Evolutionary conservation across 2,113 vertebrate species (phyloP).

Genomic region (Procavia capensis): DNA sequence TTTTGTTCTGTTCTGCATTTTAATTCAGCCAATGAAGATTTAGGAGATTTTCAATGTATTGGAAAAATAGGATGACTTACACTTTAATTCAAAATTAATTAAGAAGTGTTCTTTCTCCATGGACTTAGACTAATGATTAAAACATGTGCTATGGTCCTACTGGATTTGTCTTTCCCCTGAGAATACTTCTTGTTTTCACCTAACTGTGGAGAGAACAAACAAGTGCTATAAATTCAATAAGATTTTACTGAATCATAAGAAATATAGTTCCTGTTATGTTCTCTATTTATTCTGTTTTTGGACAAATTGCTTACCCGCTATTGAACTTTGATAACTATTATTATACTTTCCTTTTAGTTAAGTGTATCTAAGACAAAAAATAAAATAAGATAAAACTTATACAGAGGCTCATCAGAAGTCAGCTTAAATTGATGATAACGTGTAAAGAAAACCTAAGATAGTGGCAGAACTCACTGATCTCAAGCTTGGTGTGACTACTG

Average conservation of each 20-base stretch:
- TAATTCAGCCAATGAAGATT: constrained; percentile 49
- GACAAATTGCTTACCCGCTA: background rate
- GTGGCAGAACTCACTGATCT: too few relatives aligned
- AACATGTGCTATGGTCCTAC: background rate
- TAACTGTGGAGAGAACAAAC: background rate
- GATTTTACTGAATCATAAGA: background rate
- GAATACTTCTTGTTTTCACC: constrained; percentile 15
- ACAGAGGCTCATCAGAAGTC: background rate
- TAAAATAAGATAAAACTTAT: background rate
- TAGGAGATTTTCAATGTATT: background rate
- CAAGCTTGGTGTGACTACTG: background rate
- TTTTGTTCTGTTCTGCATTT: background rate
- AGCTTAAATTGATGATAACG: background rate
- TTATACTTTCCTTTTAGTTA: constrained; percentile 2
- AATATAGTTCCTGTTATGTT: background rate
- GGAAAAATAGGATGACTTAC: constrained; percentile 24
- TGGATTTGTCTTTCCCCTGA: constrained; percentile 25
- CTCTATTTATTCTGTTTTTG: constrained; percentile 18
- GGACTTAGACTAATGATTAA: background rate
- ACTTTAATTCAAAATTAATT: background rate
- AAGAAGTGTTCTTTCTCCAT: background rate
- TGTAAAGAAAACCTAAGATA: background rate
- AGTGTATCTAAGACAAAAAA: background rate
- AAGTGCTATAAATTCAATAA: background rate
- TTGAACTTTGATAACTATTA: background rate